phyloP scores from a whole-genome alignment of 2,888 invertebrate genomes.

The Noctua fimbriata region DNA sequence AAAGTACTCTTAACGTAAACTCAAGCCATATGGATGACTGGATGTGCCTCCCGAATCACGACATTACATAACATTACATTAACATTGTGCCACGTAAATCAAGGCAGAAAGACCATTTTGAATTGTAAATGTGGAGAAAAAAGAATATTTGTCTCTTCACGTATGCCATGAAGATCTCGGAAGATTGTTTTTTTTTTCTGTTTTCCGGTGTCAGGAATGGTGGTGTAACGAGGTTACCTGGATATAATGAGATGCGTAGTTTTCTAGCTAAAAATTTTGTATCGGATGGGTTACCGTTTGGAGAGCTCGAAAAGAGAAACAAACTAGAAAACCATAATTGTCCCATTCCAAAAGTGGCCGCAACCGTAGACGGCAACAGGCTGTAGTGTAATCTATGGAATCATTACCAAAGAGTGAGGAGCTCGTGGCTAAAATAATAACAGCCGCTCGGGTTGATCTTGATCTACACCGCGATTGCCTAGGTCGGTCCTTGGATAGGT shows the following conservation, averaged over 20 bases:
- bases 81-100: constrained; percentile 60
- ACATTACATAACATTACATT: constrained; percentile 54
- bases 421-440: no score
- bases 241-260: neutral
- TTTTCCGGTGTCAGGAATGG: neutral
- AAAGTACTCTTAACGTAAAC: constrained; percentile 23
- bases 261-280: neutral
- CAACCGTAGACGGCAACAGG: no score
- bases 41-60: constrained; percentile 53
- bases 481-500: no score
- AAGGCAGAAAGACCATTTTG: constrained; percentile 59
- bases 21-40: constrained; percentile 42
- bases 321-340: neutral
- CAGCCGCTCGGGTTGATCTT: no score
- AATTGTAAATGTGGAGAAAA: constrained; percentile 67
- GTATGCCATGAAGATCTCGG: constrained; percentile 26
- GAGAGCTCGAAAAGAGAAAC: neutral
- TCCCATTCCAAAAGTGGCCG: neutral
- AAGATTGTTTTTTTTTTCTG: constrained; percentile 8
- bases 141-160: constrained; percentile 60
- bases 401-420: no score
- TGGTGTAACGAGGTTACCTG: neutral
- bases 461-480: no score
- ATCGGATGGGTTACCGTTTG: neutral
- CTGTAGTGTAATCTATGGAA: no score